These are phyloP conservation scores for Haliclona indistincta DNA, from an alignment of 37 sponge, comb jelly and placozoan species.

Conservation along the genomic window DNA sequence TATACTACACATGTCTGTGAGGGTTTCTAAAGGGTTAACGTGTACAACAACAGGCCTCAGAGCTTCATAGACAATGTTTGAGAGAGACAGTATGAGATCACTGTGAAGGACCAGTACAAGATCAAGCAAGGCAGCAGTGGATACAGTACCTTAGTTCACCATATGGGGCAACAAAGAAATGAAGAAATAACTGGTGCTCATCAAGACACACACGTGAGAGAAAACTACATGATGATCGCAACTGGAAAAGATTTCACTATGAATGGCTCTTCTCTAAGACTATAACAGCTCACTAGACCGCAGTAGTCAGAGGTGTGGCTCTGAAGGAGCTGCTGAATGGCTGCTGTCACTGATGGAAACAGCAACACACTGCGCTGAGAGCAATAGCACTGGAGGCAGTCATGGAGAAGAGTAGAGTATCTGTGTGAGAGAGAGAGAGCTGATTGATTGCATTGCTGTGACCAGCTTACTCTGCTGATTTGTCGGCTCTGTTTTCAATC, in stretches of 20 bases:
- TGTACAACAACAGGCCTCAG: slow-evolving; percentile 92
- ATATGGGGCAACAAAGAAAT: slow-evolving; percentile 80
- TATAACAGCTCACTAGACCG: slow-evolving; percentile 51
- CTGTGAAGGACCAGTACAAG: slow-evolving; percentile 27
- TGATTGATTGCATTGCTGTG: neutral
- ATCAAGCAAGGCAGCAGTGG: neutral
- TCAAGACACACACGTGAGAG: slow-evolving; percentile 91
- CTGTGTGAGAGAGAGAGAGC: slow-evolving; percentile 40
- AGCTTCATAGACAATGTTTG: slow-evolving; percentile 80
- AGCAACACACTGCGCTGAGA: slow-evolving; percentile 72
- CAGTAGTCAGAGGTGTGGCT: slow-evolving; percentile 57
- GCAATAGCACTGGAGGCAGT: slow-evolving; percentile 88
- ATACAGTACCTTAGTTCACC: slow-evolving; percentile 65
- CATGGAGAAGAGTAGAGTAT: slow-evolving; percentile 78
- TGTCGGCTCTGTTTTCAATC: slow-evolving; percentile 67
- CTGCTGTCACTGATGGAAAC: slow-evolving; percentile 49
- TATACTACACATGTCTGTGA: slow-evolving; percentile 92
- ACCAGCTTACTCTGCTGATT: slow-evolving; percentile 62
- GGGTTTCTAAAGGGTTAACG: slow-evolving; percentile 89
- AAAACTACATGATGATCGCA: slow-evolving; percentile 85
- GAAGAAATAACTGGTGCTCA: slow-evolving; percentile 89
- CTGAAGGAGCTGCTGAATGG: slow-evolving; percentile 60
- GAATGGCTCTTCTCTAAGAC: neutral
- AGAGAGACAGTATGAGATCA: slow-evolving; percentile 85
- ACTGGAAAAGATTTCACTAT: slow-evolving; percentile 14